phyloP scores from a whole-genome alignment of 2,888 invertebrate genomes.

The Charanyca ferruginea region DNA sequence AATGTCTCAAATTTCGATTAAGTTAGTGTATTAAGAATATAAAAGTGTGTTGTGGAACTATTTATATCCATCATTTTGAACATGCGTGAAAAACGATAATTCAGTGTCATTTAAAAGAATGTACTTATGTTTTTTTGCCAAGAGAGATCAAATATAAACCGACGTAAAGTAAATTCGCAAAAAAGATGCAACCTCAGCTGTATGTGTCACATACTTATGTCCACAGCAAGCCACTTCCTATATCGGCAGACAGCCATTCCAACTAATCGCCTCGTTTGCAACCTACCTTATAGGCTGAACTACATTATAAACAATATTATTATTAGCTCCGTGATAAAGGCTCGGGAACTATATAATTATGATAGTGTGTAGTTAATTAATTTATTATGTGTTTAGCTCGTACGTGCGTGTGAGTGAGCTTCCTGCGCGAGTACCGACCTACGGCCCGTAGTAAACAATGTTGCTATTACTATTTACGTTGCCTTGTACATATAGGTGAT shows the following conservation, averaged over 20 bases:
- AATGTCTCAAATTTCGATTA: no score
- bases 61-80: no score
- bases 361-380: constrained; percentile 43
- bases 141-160: no score
- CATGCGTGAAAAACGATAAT: no score
- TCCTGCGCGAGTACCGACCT: constrained; percentile 31
- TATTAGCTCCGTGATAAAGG: constrained; percentile 37
- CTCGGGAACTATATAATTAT: constrained; percentile 42
- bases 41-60: no score
- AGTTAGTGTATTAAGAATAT: no score
- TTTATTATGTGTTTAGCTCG: constrained; percentile 22
- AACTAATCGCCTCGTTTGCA: not conserved
- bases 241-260: not conserved
- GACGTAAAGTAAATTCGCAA: no score
- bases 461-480: constrained; percentile 22
- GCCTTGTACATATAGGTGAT: constrained; percentile 27
- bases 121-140: no score
- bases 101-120: no score
- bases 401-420: constrained; percentile 23
- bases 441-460: constrained; percentile 16
- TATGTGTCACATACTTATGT: not conserved
- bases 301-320: constrained; percentile 44
- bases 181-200: no score
- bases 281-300: constrained; percentile 11
- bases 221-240: not conserved